Base-by-base conservation (phyloP, 2,113 vertebrate genomes). In the Felis chaus region DNA sequence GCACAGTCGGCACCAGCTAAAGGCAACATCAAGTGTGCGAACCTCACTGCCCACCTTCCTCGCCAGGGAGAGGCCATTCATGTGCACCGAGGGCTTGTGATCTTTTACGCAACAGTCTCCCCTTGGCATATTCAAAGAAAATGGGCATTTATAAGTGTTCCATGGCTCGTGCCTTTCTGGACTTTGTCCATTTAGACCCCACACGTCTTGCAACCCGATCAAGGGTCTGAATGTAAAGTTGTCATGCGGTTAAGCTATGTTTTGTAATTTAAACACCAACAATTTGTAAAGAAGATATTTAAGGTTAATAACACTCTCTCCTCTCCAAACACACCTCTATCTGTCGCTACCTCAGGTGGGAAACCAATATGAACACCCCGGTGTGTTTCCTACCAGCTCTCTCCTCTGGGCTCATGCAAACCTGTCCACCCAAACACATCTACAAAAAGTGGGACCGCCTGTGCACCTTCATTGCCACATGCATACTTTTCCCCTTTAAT, bases 61-160 rank as follows among this genome's bases (percentile, higher is more conserved):
- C 13, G 4, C 9, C 3, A 0, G 19, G 3, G 53, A 36, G 23
- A 71, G 11, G 16, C 12, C 3, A 2, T 3, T 3, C 21, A 0
- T 12, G 19, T 8, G 45, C 45, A 16, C 14, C 15, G 57, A 41
- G 12, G 2, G 10, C 16, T 25, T 69, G 18, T 0, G 0, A 8
- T 31, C 5, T 45, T 78, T 69, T 14, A 53, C 7, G 6, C 8
- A n/a, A 63, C 25, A 68, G 3, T 61, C 71, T 39, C 79, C 39
- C 4, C 33, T 84, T 15, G 33, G 18, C 13, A 27, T 61, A 25
- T 71, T 93, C 8, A 74, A 27, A 16, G 16, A 80, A 55, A 76
- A 86, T 5, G 2, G 27, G 8, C 36, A 23, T 88, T 36, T 61
- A 5, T 33, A 57, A n/a, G 29, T 57, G 21, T 73, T 13, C 50